Percentiles rank a stretch among this genome's conserved stretches.
phyloP scores from a whole-genome alignment of 1,140 invertebrate genomes.

The Oncopodura yosiiana region DNA sequence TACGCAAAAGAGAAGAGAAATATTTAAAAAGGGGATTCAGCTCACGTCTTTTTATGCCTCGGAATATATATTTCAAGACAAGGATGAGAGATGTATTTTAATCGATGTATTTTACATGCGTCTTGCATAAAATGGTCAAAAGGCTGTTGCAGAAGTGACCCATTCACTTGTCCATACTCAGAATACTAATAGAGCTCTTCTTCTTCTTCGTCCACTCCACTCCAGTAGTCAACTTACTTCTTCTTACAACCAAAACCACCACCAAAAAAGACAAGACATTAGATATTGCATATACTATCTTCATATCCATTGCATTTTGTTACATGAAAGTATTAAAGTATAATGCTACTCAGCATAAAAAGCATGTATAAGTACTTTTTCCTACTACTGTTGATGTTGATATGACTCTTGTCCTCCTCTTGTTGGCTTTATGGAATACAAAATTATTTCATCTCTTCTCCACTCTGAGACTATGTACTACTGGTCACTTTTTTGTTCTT shows the following conservation, averaged over 20 bases:
- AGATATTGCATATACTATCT: no score
- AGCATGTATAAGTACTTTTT: no score
- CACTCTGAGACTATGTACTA: no score
- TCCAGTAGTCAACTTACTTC: constrained; percentile 5
- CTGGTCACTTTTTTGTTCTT: no score
- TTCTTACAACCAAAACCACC: background rate
- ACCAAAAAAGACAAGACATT: background rate
- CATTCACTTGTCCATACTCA: constrained; percentile 22
- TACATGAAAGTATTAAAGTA: no score
- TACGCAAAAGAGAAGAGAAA: background rate
- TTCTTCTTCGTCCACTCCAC: background rate
- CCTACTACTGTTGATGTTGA: no score
- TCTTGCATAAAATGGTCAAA: constrained; percentile 36
- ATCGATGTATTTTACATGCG: constrained; percentile 37
- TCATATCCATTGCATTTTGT: no score
- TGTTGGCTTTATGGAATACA: no score
- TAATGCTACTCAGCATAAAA: no score
- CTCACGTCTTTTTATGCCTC: constrained; percentile 28
- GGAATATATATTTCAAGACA: constrained; percentile 28
- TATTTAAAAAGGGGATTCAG: constrained; percentile 13
- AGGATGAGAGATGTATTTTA: constrained; percentile 33
- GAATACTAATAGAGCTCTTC: constrained; percentile 33
- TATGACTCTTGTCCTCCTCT: no score
- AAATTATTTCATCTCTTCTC: no score
- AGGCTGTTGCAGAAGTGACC: constrained; percentile 34